Evolutionary conservation across 2,113 vertebrate species (phyloP), one percentile per base, ranked within the genome.

Genomic region (Dipodomys spectabilis): DNA sequence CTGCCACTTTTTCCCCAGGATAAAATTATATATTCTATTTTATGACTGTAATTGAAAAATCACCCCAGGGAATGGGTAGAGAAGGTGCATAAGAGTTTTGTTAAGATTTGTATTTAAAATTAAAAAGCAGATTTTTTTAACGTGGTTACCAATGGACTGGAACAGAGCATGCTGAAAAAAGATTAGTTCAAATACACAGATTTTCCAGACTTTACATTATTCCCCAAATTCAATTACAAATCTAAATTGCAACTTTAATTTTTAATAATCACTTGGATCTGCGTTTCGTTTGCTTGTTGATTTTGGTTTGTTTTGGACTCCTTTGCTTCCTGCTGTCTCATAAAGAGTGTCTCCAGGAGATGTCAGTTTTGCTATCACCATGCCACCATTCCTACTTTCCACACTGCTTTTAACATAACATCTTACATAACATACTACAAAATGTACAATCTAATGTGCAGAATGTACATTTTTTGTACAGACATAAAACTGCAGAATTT

Each of bases 181-280:
- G 90, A 97, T 90, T 86, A 89, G 91, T 93, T 96, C 68, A 89
- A 94, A 97, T 97, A 97, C 90, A 95, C 90, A 94, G 93, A 88
- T 94, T 97, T 97, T 93, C 71, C 74, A 92, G 83, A 97, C 78
- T 96, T 30, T 72, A 23, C 77, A 96, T 65, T 87, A 81, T 64
- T 95, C 74, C 49, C 93, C 95, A 91, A 96, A 97, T 64, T n/a
- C n/a, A n/a, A n/a, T n/a, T n/a, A n/a, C n/a, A n/a, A n/a, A n/a
- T n/a, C n/a, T 97, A 97, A 98, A 97, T 98, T 98, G 97, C 64
- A 93, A 88, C 83, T 98, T 96, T 97, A 98, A 98, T 97, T 98
- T 97, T 97, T 97, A 97, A 98, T 94, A 97, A 97, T 97, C 96
- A 97, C 91, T 68, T 82, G 95, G 87, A 89, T 96, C 95, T 10